These are phyloP conservation scores for Agrypnia vestita DNA, from an alignment of 1,140 invertebrate species.

Conservation along the genomic window DNA sequence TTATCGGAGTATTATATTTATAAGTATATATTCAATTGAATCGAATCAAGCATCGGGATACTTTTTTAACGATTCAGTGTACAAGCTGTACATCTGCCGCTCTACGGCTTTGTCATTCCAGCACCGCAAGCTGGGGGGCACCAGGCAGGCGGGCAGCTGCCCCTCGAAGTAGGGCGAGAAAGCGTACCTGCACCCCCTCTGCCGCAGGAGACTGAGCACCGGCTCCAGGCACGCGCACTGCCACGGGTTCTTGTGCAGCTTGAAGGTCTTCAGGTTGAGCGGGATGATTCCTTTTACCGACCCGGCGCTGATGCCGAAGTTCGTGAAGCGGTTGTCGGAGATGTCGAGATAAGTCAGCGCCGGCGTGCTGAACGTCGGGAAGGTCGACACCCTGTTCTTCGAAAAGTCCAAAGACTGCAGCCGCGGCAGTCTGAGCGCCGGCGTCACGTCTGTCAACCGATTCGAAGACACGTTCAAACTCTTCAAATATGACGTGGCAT, in stretches of 20 bases:
- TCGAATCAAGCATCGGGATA: background rate
- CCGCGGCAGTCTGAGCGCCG: background rate
- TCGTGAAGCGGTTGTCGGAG: constrained; percentile 51
- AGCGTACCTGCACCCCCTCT: constrained; percentile 27
- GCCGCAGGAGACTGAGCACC: constrained; percentile 23
- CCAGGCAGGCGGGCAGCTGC: constrained; percentile 46
- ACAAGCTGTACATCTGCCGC: constrained; percentile 41
- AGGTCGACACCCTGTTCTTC: constrained; percentile 43
- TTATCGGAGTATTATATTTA: too few relatives aligned
- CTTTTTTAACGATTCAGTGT: constrained; percentile 23
- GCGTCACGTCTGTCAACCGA: constrained; percentile 19
- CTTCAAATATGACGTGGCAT: constrained; percentile 19
- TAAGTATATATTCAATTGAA: too few relatives aligned
- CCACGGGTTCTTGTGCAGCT: constrained; percentile 52
- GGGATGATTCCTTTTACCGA: constrained; percentile 43
- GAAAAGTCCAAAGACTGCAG: constrained; percentile 43
- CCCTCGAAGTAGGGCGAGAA: constrained; percentile 34
- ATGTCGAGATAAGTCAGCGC: constrained; percentile 41
- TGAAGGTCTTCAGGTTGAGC: constrained; percentile 15
- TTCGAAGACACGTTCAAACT: constrained; percentile 53
- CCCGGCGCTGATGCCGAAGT: constrained; percentile 40
- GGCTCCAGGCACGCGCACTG: constrained; percentile 52
- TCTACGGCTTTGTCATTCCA: constrained; percentile 42
- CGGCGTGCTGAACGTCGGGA: constrained; percentile 28
- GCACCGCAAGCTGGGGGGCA: constrained; percentile 14